Evolutionary conservation across 2,797 vertebrate species (phyloP).

Genomic region (Lepidocolaptes lacrymiger): DNA sequence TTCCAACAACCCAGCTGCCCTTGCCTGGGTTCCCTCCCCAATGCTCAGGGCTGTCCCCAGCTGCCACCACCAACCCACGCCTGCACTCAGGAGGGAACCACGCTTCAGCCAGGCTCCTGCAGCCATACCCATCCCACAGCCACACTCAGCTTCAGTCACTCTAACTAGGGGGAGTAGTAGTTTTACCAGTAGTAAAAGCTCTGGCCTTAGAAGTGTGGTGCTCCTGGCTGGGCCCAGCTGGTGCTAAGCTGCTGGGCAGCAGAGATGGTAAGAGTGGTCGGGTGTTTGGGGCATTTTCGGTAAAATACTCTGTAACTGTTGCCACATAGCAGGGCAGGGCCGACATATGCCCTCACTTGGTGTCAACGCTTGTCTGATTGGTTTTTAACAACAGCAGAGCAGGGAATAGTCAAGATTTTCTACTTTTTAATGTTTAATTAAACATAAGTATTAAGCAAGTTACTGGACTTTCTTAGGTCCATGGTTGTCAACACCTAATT

Average conservation of each 20-base stretch:
- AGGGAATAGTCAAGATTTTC: not conserved
- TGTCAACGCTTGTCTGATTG: not conserved
- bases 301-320: not conserved
- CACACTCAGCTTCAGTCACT: not conserved
- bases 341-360: not conserved
- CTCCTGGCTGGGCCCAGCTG: not conserved
- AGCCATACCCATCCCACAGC: not conserved
- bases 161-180: not conserved
- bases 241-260: not conserved
- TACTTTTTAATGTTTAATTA: not conserved
- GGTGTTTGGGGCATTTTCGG: not conserved
- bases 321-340: accelerated
- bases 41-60: not conserved
- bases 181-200: not conserved
- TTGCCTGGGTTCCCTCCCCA: not conserved
- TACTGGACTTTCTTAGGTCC: not conserved
- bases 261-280: not conserved
- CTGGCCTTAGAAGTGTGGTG: not conserved
- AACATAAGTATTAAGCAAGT: not conserved
- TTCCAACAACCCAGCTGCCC: not conserved
- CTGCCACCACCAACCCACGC: not conserved
- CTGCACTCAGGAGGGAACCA: not conserved
- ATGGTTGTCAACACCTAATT: not conserved
- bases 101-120: not conserved
- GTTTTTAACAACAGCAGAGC: not conserved